A percentile compares a stretch with the other conserved stretches of the same genome.
These are phyloP conservation scores for Acrossocheilus fasciatus DNA, from an alignment of 2,797 vertebrate genomes.

Conservation along the genomic window DNA sequence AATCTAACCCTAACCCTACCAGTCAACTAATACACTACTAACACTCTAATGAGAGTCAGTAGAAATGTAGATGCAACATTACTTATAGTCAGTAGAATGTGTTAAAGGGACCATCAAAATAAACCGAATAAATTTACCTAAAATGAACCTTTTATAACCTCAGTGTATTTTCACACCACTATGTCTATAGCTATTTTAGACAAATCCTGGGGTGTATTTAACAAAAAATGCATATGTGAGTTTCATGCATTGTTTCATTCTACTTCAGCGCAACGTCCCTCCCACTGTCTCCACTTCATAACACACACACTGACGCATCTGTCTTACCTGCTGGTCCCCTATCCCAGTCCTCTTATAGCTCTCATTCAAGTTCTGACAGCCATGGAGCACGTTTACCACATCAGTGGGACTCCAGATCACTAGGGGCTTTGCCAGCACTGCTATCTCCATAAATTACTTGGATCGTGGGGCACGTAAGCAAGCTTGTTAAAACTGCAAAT, in stretches of 20 bases:
- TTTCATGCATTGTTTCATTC: slow-evolving; percentile 29
- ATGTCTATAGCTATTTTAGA: not conserved
- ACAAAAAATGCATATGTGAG: not conserved
- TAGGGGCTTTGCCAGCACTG: slow-evolving; percentile 67
- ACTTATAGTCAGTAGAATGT: too few relatives aligned
- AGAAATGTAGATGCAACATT: too few relatives aligned
- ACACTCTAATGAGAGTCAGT: too few relatives aligned
- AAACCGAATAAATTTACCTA: not conserved
- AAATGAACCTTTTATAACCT: not conserved
- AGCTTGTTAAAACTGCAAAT: slow-evolving; percentile 80
- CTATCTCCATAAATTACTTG: slow-evolving; percentile 82
- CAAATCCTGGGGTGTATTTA: not conserved
- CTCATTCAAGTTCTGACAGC: slow-evolving; percentile 52
- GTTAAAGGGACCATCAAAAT: too few relatives aligned
- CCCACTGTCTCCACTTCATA: slow-evolving; percentile 26
- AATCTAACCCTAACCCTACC: too few relatives aligned
- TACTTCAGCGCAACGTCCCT: slow-evolving; percentile 13
- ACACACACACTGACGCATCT: slow-evolving; percentile 16
- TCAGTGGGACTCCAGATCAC: slow-evolving; percentile 64
- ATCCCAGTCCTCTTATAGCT: slow-evolving; percentile 34
- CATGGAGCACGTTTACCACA: slow-evolving; percentile 59
- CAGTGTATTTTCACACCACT: not conserved
- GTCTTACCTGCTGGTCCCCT: slow-evolving; percentile 24
- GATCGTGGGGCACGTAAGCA: slow-evolving; percentile 75
- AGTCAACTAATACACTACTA: too few relatives aligned